These are phyloP conservation scores for Rhegmatorhina hoffmannsi DNA, from an alignment of 2,113 vertebrate genomes.

Conservation along the genomic window DNA sequence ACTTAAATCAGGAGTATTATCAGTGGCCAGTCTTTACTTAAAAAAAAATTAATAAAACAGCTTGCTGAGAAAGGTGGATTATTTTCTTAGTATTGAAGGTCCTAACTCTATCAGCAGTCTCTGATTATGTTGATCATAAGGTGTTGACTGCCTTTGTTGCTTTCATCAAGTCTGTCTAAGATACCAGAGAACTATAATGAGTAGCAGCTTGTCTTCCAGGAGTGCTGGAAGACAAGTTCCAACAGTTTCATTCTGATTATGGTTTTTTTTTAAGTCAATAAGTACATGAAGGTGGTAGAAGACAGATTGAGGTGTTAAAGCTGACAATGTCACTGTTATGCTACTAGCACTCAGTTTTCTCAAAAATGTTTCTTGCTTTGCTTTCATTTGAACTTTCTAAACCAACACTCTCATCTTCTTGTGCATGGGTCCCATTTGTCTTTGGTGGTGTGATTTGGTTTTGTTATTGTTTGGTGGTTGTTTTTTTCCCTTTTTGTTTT, in stretches of 20 bases:
- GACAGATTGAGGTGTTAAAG: neutral
- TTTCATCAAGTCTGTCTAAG: slow-evolving; percentile 47
- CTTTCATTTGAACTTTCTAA: neutral
- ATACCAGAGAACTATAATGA: slow-evolving; percentile 47
- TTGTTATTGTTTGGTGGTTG: neutral
- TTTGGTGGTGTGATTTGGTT: neutral
- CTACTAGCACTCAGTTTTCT: neutral
- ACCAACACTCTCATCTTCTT: neutral
- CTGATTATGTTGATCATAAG: slow-evolving; percentile 56
- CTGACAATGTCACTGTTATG: neutral
- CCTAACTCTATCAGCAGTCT: slow-evolving; percentile 58
- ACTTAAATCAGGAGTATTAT: neutral
- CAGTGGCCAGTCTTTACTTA: neutral
- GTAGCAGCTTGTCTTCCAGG: slow-evolving; percentile 50
- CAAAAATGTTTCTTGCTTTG: neutral
- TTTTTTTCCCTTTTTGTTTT: neutral
- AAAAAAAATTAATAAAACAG: neutral
- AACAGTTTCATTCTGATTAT: slow-evolving; percentile 39
- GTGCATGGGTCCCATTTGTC: neutral
- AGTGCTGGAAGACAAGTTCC: slow-evolving; percentile 52
- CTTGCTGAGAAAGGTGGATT: slow-evolving; percentile 25
- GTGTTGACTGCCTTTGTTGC: slow-evolving; percentile 50
- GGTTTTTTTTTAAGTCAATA: slow-evolving; percentile 43
- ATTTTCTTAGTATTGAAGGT: slow-evolving; percentile 2
- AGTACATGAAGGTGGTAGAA: neutral